Percentiles rank a stretch among this genome's conserved stretches.
These are phyloP conservation scores for Actinostola sp. DNA, from an alignment of 92 coral and sea anemone species.

Conservation along the genomic window DNA sequence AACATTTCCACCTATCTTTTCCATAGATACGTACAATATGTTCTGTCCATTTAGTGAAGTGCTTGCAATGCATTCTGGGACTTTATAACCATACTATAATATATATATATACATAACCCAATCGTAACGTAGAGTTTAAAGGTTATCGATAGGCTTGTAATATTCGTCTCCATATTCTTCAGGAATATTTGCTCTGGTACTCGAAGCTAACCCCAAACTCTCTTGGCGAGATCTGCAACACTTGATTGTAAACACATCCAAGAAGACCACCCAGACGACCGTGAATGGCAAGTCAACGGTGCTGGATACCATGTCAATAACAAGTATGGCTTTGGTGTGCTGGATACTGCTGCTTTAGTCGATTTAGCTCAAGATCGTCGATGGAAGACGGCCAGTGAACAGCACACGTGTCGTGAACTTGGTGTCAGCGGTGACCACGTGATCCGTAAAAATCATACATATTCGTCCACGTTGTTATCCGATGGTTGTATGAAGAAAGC, in stretches of 20 bases:
- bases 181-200: conserved; percentile 97
- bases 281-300: conserved; percentile 81
- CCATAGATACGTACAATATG: no score
- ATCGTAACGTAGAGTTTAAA: not conserved
- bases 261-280: conserved; percentile 66
- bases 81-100: not conserved
- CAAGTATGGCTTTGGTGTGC: conserved; percentile 96
- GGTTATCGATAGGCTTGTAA: conserved; percentile 8
- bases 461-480: conserved; percentile 58
- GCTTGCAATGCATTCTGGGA: no score
- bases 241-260: conserved; percentile 89
- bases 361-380: conserved; percentile 57
- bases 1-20: no score
- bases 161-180: conserved; percentile 32
- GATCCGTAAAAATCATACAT: conserved; percentile 61
- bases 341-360: conserved; percentile 91
- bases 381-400: conserved; percentile 87
- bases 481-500: conserved; percentile 67
- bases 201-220: conserved; percentile 89
- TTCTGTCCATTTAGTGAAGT: no score
- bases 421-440: conserved; percentile 48
- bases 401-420: conserved; percentile 83
- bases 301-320: conserved; percentile 90
- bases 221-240: conserved; percentile 98
- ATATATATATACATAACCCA: conserved; percentile 8